phyloP scores from a whole-genome alignment of 2,797 vertebrate species.

The Merluccius polli region DNA sequence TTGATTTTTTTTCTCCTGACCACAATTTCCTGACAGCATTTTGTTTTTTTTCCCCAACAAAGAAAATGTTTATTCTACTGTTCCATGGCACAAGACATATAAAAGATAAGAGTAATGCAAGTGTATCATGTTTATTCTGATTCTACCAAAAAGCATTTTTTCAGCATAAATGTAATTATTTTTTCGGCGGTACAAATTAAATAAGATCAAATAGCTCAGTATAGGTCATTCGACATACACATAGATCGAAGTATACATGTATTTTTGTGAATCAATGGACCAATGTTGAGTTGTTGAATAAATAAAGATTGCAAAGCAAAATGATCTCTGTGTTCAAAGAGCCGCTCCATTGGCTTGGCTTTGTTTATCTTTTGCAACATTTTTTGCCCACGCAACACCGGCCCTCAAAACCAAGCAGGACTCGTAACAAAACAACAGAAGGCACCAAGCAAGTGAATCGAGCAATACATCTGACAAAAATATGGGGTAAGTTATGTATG shows the following conservation, averaged over 20 bases:
- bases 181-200: too few species aligned
- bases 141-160: not conserved
- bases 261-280: not conserved
- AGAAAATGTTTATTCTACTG: not conserved
- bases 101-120: not conserved
- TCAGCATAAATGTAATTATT: not conserved
- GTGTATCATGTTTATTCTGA: not conserved
- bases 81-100: not conserved
- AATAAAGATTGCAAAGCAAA: not conserved
- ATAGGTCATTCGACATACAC: not conserved
- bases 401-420: constrained; percentile 21
- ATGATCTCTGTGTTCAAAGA: constrained; percentile 8
- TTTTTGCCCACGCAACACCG: constrained; percentile 26
- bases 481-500: not conserved
- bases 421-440: not conserved
- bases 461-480: not conserved
- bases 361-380: constrained; percentile 63
- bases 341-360: constrained; percentile 45
- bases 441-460: not conserved
- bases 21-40: not conserved
- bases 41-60: not conserved
- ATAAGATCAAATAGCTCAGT: not conserved
- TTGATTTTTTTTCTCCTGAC: not conserved
- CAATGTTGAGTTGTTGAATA: not conserved
- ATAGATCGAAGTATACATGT: not conserved